Evolutionary conservation across 2,888 invertebrate genomes (phyloP), one percentile per base, ranked within the genome.

Genomic region (Poecilus cupreus): DNA sequence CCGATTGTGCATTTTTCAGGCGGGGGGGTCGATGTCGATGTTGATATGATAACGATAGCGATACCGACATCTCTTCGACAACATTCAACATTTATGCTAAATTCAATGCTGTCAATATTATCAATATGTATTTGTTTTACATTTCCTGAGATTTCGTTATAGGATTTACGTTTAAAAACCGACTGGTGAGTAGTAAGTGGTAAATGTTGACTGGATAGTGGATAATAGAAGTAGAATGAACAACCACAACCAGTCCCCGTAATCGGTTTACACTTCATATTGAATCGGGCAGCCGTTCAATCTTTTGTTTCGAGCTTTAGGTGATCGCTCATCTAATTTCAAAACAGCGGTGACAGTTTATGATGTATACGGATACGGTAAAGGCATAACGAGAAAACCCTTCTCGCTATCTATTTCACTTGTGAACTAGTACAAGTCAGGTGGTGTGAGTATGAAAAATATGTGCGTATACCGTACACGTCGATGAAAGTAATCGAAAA

Each of bases 291-390:
- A 77, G 77, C 77, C 77, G 77, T 77, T 77, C 60, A 77, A 77
- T 77, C 77, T 77, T 60, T 77, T 77, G 77, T 77, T 54, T 77
- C 57, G 20, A 39, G 77, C 77, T 60, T 37, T 37, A 54, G 57
- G 57, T 60, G 77, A 77, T 77, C 77, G 77, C 60, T 77, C 77
- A 77, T 77, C 60, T 77, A 60, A 77, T 77, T 60, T 77, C 77
- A 51, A 77, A 77, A 77, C 57, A 77, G 11, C 37, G 39, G 39
- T 77, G 77, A 77, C 77, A 77, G 57, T 57, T 57, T 60, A 39
- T 60, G 57, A 60, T 77, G 60, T 77, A 77, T 60, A 57, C 32
- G 43, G 60, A 75, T 22, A 77, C 57, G 22, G 43, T 46, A 13
- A n/a, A 37, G 5, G 32, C 32, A 8, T 8, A 6, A 6, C 6